A percentile compares a stretch with the other conserved stretches of the same genome.
Conservation (phyloP, 2,797 vertebrate genomes). For the Danionella dracula region DNA sequence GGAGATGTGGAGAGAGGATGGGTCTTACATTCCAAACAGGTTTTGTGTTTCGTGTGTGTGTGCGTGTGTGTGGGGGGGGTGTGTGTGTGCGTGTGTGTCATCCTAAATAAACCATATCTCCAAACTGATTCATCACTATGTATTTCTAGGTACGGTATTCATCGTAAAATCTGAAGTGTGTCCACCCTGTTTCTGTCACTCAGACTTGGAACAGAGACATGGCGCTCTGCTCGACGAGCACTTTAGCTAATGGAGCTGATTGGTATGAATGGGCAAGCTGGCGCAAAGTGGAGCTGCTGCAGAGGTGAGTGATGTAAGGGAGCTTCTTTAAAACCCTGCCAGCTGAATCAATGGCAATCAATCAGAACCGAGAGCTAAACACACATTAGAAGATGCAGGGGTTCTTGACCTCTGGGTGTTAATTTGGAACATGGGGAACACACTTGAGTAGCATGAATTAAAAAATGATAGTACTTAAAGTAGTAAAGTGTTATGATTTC, state of each 20-base stretch:
- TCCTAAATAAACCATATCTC: neutral
- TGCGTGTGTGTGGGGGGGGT: too few relatives aligned
- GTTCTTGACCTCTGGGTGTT: neutral
- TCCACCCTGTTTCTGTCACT: constrained; percentile 28
- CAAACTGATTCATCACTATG: neutral
- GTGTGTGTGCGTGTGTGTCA: too few relatives aligned
- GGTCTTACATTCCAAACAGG: too few relatives aligned
- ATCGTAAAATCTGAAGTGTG: constrained; percentile 17
- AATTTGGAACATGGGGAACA: neutral
- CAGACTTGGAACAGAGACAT: constrained; percentile 17
- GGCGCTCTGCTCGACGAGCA: constrained; percentile 31
- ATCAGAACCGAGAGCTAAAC: constrained; percentile 15
- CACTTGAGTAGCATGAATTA: too few relatives aligned
- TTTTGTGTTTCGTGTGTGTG: too few relatives aligned
- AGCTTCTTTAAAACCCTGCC: constrained; percentile 10
- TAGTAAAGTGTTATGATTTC: too few relatives aligned
- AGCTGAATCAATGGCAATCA: constrained; percentile 36
- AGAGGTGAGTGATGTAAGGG: constrained; percentile 37
- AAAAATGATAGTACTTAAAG: too few relatives aligned
- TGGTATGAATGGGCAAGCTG: constrained; percentile 28
- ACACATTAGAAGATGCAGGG: constrained; percentile 3
- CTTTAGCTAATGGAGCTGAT: constrained; percentile 46
- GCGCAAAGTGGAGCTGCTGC: constrained; percentile 17
- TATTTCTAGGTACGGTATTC: constrained; percentile 8
- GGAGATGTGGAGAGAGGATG: neutral